A percentile compares a stretch with the other conserved stretches of the same genome.
Conservation (phyloP, 1,140 invertebrate genomes). For the Dendroctonus ponderosae region DNA sequence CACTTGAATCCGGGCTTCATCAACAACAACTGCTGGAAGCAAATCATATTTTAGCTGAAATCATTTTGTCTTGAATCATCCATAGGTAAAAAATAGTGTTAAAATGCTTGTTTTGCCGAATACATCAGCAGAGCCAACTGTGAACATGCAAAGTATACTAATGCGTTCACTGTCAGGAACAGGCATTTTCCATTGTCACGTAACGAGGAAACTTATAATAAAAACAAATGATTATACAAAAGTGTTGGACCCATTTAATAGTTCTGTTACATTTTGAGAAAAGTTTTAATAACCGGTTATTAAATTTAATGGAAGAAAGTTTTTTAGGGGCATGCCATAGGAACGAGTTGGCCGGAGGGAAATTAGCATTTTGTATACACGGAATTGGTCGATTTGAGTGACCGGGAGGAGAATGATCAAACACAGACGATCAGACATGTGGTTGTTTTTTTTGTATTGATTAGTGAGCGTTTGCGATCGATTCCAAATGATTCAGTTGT, state of each 20-base stretch:
- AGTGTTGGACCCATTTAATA: constrained; percentile 23
- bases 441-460: too few species aligned
- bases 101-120: too few species aligned
- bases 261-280: constrained; percentile 22
- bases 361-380: constrained; percentile 24
- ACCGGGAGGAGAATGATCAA: too few species aligned
- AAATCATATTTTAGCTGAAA: too few species aligned
- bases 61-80: too few species aligned
- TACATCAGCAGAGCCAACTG: too few species aligned
- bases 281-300: constrained; percentile 25
- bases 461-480: too few species aligned
- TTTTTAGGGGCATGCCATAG: constrained; percentile 20
- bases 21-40: too few species aligned
- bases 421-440: too few species aligned
- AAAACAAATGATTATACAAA: constrained; percentile 25
- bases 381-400: constrained; percentile 16
- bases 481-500: too few species aligned
- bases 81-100: too few species aligned
- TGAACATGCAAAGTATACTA: constrained; percentile 14
- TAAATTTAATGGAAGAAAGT: constrained; percentile 26
- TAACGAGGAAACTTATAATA: constrained; percentile 23
- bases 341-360: constrained; percentile 11
- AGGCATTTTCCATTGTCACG: constrained; percentile 23
- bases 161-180: constrained; percentile 11
- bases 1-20: too few species aligned